Conservation (phyloP, 2,888 invertebrate species). For the Agrilus biguttatus region DNA sequence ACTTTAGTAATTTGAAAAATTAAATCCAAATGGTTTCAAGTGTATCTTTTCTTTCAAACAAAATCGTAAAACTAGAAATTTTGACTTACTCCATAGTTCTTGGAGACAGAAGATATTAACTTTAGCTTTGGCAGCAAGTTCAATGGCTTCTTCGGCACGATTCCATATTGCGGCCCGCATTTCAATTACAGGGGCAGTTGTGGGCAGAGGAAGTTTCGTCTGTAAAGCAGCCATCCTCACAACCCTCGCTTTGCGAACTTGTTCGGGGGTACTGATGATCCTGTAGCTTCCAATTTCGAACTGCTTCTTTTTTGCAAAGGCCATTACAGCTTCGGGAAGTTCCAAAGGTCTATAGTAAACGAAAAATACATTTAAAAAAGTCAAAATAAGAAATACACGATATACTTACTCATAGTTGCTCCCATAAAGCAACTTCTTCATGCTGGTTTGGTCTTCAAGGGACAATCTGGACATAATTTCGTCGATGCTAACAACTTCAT, state of each 20-base stretch:
- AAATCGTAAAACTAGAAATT: too few relatives aligned
- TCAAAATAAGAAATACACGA: background rate
- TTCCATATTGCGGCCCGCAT: constrained; percentile 67
- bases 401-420: constrained; percentile 45
- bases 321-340: background rate
- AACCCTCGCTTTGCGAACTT: constrained; percentile 51
- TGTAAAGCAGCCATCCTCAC: constrained; percentile 81
- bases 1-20: too few relatives aligned
- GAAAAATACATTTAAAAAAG: background rate
- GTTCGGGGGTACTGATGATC: constrained; percentile 53
- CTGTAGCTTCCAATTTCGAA: constrained; percentile 64
- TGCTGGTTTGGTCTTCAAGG: constrained; percentile 41
- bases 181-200: constrained; percentile 49
- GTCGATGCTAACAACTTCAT: constrained; percentile 17
- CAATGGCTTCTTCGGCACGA: constrained; percentile 58
- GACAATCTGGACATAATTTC: constrained; percentile 43
- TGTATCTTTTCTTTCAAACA: too few relatives aligned
- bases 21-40: too few relatives aligned
- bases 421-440: constrained; percentile 65
- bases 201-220: constrained; percentile 66
- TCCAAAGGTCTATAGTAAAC: background rate
- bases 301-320: constrained; percentile 13
- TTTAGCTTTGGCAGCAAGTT: constrained; percentile 58
- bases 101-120: constrained; percentile 89
- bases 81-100: constrained; percentile 83